Evolutionary conservation across 2,888 invertebrate species (phyloP).

Genomic region (Macrophya annulata): DNA sequence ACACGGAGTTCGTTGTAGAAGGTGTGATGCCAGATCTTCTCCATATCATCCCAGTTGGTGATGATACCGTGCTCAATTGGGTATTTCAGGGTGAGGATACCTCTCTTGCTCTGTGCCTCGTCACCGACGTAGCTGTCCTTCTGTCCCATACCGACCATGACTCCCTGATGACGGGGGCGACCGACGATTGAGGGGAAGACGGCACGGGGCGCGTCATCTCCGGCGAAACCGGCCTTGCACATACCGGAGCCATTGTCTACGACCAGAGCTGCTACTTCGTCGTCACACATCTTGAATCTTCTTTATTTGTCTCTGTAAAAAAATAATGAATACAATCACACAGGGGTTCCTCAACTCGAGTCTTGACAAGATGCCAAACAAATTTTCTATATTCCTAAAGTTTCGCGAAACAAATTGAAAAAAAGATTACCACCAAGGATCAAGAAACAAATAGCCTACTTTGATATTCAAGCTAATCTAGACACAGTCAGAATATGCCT

Average conservation of each 20-base stretch:
- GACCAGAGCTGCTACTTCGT: slow-evolving; percentile 94
- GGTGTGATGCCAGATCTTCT: slow-evolving; percentile 98
- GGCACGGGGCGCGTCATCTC: slow-evolving; percentile 93
- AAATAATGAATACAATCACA: slow-evolving; percentile 7
- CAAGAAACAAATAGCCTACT: neutral
- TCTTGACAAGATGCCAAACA: neutral
- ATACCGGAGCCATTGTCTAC: slow-evolving; percentile 94
- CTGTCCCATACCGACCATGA: slow-evolving; percentile 86
- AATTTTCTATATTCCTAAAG: neutral
- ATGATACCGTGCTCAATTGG: slow-evolving; percentile 97
- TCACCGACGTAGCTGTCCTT: slow-evolving; percentile 93
- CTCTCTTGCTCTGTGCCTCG: slow-evolving; percentile 92
- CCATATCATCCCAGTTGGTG: slow-evolving; percentile 98
- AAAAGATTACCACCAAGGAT: neutral
- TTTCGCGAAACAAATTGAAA: neutral
- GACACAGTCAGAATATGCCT: neutral
- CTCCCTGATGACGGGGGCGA: slow-evolving; percentile 89
- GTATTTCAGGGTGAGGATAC: slow-evolving; percentile 95
- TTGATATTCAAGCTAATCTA: neutral
- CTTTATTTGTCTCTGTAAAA: slow-evolving; percentile 54
- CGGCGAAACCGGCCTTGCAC: slow-evolving; percentile 97
- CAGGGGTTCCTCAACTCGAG: neutral
- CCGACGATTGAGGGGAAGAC: slow-evolving; percentile 95
- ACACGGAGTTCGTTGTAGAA: slow-evolving; percentile 96
- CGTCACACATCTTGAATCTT: slow-evolving; percentile 90